Percentiles rank a stretch among this genome's conserved stretches.
Conservation (phyloP, 2,888 invertebrate genomes). For the Epistrophe eligans region DNA sequence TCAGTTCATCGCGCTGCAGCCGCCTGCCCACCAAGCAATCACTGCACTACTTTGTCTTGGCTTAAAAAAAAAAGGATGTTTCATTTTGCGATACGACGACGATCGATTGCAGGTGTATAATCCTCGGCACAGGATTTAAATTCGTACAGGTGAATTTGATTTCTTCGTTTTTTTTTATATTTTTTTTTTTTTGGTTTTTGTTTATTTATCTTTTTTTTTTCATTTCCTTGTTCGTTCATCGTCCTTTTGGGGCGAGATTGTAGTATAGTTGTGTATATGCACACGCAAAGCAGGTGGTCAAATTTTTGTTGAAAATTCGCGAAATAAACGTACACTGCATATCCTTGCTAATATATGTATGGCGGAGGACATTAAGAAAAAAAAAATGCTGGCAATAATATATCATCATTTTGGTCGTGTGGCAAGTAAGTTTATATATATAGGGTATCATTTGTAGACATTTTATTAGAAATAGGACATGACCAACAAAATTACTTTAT, state of each 20-base stretch:
- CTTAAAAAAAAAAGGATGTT: conserved; percentile 64
- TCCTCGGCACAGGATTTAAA: conserved; percentile 75
- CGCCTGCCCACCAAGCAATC: not conserved
- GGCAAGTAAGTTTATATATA: conserved; percentile 48
- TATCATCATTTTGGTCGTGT: conserved; percentile 67
- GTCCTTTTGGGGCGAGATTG: conserved; percentile 55
- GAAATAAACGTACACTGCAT: conserved; percentile 48
- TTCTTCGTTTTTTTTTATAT: conserved; percentile 30
- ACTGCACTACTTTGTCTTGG: conserved; percentile 4
- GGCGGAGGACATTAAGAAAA: conserved; percentile 56
- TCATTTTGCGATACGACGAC: conserved; percentile 68
- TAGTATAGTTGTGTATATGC: conserved; percentile 56
- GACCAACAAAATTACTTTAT: no score
- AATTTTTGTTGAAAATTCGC: conserved; percentile 59
- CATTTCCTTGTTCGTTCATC: conserved; percentile 48
- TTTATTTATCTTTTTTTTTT: conserved; percentile 7
- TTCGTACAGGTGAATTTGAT: conserved; percentile 73
- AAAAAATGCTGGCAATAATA: conserved; percentile 56
- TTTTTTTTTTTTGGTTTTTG: conserved; percentile 22
- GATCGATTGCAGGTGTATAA: conserved; percentile 71
- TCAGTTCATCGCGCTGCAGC: conserved; percentile 35
- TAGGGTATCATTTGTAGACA: conserved; percentile 12
- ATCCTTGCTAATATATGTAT: conserved; percentile 43
- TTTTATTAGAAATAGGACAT: conserved; percentile 38
- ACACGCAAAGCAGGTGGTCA: conserved; percentile 75